Evolutionary conservation across 2,888 invertebrate genomes (phyloP), one percentile per base, ranked within the genome.

Genomic region (Campoplex nolae): DNA sequence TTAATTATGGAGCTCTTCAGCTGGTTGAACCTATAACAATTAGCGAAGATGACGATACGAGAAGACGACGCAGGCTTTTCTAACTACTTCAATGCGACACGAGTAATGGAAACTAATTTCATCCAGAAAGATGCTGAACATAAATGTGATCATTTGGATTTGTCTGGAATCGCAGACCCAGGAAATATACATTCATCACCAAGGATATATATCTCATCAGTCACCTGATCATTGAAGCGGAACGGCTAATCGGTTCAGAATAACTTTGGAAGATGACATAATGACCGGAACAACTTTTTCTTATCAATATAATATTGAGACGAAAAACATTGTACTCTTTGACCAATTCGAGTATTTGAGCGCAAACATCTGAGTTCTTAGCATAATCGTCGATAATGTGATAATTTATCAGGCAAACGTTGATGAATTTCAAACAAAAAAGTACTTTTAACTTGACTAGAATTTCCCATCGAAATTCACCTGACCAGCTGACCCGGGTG

Each of bases 1-100:
- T 56, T 74, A 82, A 85, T 85, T 67, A 58, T 48, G 28, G 54
- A 77, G 77, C 62, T 62, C 65, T 32, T 54, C 38, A 76, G 48
- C 71, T 56, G 56, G 23, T 84, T 80, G 62, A 65, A 38, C 65
- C 65, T 58, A 23, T 23, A 13, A 56, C 11, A 35, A 58, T 38
- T 28, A 28, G 28, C 28, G 58, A 28, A 23, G 6, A 51, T n/a
- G 18, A 32, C 3, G 23, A 23, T 56, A 71, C 76, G 76, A 18
- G n/a, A n/a, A 51, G 18, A 18, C 18, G 3, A 9, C 18, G 18
- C 51, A 51, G 0, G 23, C 56, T 58, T 58, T 11, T 23, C 56
- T 58, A 8, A 58, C 9, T 9, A 28, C 3, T 9, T 3, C 23
- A 58, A 58, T 58, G 23, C 28, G 56, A 23, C 23, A 23, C 2